These are phyloP conservation scores for Drosophila nigromelanica DNA, from an alignment of 1,140 invertebrate species.

Conservation along the genomic window DNA sequence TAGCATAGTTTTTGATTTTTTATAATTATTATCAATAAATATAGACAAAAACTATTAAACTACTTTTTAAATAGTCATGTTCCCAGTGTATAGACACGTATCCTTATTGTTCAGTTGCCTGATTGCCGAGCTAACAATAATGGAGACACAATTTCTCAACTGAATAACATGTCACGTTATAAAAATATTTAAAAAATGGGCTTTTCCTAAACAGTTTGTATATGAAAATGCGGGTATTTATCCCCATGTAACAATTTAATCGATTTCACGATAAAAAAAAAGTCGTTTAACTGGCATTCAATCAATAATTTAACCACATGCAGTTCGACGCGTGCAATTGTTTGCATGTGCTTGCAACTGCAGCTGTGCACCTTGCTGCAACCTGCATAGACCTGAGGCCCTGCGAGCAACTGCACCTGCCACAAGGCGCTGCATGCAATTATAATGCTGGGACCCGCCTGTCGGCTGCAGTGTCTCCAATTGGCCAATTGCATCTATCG, in stretches of 20 bases:
- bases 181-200: too few species aligned
- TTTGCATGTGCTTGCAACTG: background rate
- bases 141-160: too few species aligned
- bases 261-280: background rate
- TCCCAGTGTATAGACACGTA: too few species aligned
- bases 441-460: conserved; percentile 24
- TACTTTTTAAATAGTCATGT: too few species aligned
- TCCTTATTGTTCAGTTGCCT: too few species aligned
- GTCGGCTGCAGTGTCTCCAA: conserved; percentile 38
- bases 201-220: background rate
- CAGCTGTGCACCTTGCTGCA: conserved; percentile 42
- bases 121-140: too few species aligned
- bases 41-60: too few species aligned
- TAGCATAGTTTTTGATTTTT: too few species aligned
- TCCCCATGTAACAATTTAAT: background rate
- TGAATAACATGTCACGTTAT: too few species aligned
- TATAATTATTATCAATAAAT: too few species aligned
- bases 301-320: conserved; percentile 55
- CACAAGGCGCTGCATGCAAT: conserved; percentile 40
- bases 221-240: background rate
- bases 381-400: background rate
- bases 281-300: conserved; percentile 24
- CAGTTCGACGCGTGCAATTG: background rate
- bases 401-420: conserved; percentile 26
- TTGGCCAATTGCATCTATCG: conserved; percentile 56